phyloP scores from a whole-genome alignment of 2,113 vertebrate species.

The Lagenorhynchus albirostris region DNA sequence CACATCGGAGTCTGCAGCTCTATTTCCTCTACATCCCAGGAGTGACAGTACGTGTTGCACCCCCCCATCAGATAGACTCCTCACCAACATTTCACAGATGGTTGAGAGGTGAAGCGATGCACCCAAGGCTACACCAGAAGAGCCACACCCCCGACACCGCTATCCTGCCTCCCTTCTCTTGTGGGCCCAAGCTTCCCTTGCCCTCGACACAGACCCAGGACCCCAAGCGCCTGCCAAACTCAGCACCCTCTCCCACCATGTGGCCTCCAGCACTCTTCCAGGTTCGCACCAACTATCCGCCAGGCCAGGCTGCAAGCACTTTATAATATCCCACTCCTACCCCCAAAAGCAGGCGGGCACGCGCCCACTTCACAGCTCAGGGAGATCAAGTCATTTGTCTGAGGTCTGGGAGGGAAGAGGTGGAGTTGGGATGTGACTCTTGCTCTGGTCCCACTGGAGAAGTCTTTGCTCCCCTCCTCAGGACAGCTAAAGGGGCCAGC shows the following conservation, averaged over 20 bases:
- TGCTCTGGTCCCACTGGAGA: no score
- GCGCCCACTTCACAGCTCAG: neutral
- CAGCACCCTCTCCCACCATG: neutral
- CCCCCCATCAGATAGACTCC: no score
- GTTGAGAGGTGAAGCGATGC: neutral
- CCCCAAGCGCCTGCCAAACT: neutral
- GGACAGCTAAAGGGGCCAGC: neutral
- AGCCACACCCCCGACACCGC: rapidly evolving
- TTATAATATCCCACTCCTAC: neutral
- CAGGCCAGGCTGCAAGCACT: neutral
- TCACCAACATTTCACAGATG: neutral
- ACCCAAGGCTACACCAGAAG: neutral
- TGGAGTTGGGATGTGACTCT: neutral
- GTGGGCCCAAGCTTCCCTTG: neutral
- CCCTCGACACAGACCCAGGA: neutral
- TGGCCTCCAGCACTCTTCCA: neutral
- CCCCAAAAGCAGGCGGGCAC: neutral
- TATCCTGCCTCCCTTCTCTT: neutral
- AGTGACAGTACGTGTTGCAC: rapidly evolving
- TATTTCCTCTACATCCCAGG: neutral
- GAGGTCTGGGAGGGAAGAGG: neutral
- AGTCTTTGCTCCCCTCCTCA: neutral
- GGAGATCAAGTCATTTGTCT: neutral
- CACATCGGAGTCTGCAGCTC: neutral
- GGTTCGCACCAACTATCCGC: neutral